Base-by-base conservation (phyloP, 37 sponge, comb jelly and placozoan species). In the Mnemiopsis leidyi region DNA sequence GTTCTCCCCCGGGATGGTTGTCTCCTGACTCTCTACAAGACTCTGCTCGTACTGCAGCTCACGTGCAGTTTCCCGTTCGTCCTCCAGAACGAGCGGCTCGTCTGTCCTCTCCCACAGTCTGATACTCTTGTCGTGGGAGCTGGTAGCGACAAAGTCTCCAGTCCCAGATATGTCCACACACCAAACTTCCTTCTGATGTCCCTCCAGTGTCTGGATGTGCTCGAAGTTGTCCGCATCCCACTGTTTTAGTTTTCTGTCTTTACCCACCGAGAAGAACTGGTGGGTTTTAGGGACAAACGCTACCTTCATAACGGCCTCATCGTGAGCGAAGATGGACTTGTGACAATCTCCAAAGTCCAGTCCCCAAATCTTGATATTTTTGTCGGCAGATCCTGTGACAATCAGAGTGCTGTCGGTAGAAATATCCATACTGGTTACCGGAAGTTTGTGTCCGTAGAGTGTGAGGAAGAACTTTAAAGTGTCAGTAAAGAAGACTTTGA, bases 301-400 rank as follows among this genome's bases (percentile, higher is more conserved):
- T 21, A 98, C 93, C n/a, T 67, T 76, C 95, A 95, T 96, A 68
- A 96, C 94, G 38, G 97, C 96, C 75, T 97, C 95, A 90, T 96
- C 95, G 48, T 99, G 99, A 48, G 97, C 97, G 95, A 97, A 97
- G n/a, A 99, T 92, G 0, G 99, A 99, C 75, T 95, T 94, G 93
- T 97, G 97, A 68, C 99, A 99, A 69, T 99, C 98, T 1, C 99
- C 99, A 94, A 95, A 99, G 69, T 99, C 99, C 25, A 97, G 85
- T 0, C 97, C 97, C 99, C 99, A 99, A 0, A 99, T 95, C 39
- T 96, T 96, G 40, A 97, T 94, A 76, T 96, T 99, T 94, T 97
- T 99, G 92, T 99, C 99, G 18, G 96, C 94, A 0, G 99, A 99
- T 25, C 97, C 95, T 38, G 96, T 96, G 1, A 94, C 99, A 39